These are phyloP conservation scores for Paragorgia papillata DNA, from an alignment of 92 coral and sea anemone genomes.

Conservation along the genomic window DNA sequence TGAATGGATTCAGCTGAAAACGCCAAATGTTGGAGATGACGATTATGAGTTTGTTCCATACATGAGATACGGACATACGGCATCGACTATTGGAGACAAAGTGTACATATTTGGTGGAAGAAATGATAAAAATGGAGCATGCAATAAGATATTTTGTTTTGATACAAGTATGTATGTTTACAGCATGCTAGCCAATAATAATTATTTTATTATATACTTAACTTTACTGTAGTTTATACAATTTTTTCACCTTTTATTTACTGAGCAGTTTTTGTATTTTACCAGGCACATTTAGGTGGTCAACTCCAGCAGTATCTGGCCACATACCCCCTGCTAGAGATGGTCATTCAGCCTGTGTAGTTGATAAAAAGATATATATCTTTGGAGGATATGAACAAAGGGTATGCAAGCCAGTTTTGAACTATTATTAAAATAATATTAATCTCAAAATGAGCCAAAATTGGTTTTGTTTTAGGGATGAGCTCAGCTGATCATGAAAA, in stretches of 20 bases:
- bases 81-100: conserved; percentile 71
- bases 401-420: conserved; percentile 58
- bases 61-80: conserved; percentile 98
- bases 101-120: conserved; percentile 93
- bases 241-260: too few species aligned
- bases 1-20: conserved; percentile 76
- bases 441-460: too few species aligned
- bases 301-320: conserved; percentile 70
- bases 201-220: too few species aligned
- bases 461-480: too few species aligned
- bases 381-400: conserved; percentile 98
- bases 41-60: conserved; percentile 69
- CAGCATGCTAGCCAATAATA: too few species aligned
- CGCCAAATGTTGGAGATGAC: conserved; percentile 44
- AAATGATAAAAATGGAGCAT: conserved; percentile 89
- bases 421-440: too few species aligned
- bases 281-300: conserved; percentile 80
- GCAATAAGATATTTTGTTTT: conserved; percentile 82
- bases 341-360: conserved; percentile 95
- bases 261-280: not conserved
- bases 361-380: conserved; percentile 78
- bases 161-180: conserved; percentile 67
- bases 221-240: too few species aligned
- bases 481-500: too few species aligned
- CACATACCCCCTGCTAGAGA: conserved; percentile 91